phyloP scores from a whole-genome alignment of 2,888 invertebrate genomes.

The Hirtodrosophila alboralis region DNA sequence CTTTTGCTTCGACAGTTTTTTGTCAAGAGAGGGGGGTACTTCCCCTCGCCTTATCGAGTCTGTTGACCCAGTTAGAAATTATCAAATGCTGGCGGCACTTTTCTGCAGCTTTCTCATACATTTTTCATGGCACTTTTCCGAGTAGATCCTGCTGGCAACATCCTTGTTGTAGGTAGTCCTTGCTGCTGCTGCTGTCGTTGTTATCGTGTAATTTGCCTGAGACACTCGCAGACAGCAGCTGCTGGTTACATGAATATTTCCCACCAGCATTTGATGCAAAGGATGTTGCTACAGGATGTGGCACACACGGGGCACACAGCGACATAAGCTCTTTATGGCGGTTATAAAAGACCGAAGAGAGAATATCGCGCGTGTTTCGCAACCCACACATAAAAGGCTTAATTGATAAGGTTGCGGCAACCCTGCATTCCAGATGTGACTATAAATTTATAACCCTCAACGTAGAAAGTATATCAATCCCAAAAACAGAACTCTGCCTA shows the following conservation, averaged over 20 bases:
- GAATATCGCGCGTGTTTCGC: conserved; percentile 30
- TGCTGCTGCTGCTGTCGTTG: conserved; percentile 16
- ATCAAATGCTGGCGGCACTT: conserved; percentile 44
- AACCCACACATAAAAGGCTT: conserved; percentile 64
- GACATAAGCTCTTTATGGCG: conserved; percentile 69
- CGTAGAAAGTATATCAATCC: conserved; percentile 25
- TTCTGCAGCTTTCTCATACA: conserved; percentile 50
- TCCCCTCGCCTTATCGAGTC: conserved; percentile 20
- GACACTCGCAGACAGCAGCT: conserved; percentile 49
- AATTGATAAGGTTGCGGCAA: conserved; percentile 60
- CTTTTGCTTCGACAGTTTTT: conserved; percentile 30
- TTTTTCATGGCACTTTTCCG: conserved; percentile 57
- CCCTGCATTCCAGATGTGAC: conserved; percentile 31
- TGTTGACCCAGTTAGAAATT: conserved; percentile 63
- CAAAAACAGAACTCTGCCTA: conserved; percentile 5
- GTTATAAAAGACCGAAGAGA: conserved; percentile 54
- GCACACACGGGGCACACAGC: too few species aligned
- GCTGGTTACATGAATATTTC: conserved; percentile 58
- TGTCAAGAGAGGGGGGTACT: conserved; percentile 13
- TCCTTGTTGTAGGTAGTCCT: conserved; percentile 25
- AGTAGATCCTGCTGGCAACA: conserved; percentile 23
- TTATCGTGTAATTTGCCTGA: conserved; percentile 54
- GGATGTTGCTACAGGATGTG: conserved; percentile 56
- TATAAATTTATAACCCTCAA: conserved; percentile 1
- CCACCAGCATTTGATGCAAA: conserved; percentile 38